Conservation (phyloP, 2,888 invertebrate species). For the Nectonema munidae region DNA sequence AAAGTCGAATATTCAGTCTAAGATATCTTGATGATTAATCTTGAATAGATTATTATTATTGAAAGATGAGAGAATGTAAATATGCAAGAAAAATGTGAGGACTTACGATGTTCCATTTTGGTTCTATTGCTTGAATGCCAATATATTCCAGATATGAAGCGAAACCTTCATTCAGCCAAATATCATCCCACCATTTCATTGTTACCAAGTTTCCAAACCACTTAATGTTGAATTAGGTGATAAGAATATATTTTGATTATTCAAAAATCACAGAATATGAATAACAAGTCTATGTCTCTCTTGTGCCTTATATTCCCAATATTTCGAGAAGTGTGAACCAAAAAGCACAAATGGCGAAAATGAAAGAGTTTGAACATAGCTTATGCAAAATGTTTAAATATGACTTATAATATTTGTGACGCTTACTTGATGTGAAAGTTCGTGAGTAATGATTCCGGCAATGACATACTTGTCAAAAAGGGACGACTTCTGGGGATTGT, state of each 20-base stretch:
- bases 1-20: no score
- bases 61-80: background rate
- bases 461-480: background rate
- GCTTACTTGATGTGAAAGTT: conserved; percentile 12
- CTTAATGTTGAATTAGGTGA: no score
- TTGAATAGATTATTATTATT: background rate
- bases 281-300: no score
- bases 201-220: conserved; percentile 14
- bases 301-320: no score
- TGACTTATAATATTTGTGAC: no score
- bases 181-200: conserved; percentile 13
- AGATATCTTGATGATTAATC: no score
- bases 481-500: background rate
- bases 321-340: no score
- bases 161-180: conserved; percentile 14
- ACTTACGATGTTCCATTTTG: conserved; percentile 7
- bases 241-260: no score
- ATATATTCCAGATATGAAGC: conserved; percentile 11
- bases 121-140: conserved; percentile 1
- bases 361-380: no score
- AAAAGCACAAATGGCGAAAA: no score
- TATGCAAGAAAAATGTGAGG: background rate
- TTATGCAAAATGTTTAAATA: no score
- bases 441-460: conserved; percentile 10
- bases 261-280: no score